phyloP scores from a whole-genome alignment of 2,113 vertebrate species.

The Edolisoma coerulescens region DNA sequence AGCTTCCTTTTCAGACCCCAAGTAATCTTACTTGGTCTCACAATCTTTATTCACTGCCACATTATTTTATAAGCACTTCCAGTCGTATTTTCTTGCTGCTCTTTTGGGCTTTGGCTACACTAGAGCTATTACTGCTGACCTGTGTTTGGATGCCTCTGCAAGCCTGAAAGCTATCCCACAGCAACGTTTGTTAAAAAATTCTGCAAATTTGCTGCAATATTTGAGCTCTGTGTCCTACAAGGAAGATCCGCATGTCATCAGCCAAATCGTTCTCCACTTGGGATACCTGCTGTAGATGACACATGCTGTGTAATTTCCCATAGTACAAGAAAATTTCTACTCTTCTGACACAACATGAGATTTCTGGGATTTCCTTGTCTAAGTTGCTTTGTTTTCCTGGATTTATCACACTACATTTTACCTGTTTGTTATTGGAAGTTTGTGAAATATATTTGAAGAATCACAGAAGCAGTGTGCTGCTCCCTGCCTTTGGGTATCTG shows the following conservation, averaged over 20 bases:
- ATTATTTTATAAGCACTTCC: slow-evolving; percentile 2
- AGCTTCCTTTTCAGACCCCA: neutral
- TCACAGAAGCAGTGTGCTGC: neutral
- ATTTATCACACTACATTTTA: neutral
- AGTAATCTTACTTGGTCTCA: neutral
- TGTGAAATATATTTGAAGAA: neutral
- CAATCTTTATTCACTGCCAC: neutral
- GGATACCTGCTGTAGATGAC: neutral
- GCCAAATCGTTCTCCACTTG: neutral
- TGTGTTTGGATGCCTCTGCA: neutral
- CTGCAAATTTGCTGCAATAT: neutral
- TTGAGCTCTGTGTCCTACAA: neutral
- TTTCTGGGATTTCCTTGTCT: neutral
- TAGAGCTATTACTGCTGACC: neutral
- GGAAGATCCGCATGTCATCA: neutral
- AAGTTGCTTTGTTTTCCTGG: neutral
- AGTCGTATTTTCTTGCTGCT: neutral
- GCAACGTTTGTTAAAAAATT: neutral
- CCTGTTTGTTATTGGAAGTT: neutral
- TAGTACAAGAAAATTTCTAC: neutral
- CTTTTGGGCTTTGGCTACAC: neutral
- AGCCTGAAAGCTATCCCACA: neutral
- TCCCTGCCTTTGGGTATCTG: neutral
- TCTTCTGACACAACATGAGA: neutral
- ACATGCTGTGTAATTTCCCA: neutral